Evolutionary conservation across 2,113 vertebrate species (phyloP), one percentile per base, ranked within the genome.

Genomic region (Amia ocellicauda): DNA sequence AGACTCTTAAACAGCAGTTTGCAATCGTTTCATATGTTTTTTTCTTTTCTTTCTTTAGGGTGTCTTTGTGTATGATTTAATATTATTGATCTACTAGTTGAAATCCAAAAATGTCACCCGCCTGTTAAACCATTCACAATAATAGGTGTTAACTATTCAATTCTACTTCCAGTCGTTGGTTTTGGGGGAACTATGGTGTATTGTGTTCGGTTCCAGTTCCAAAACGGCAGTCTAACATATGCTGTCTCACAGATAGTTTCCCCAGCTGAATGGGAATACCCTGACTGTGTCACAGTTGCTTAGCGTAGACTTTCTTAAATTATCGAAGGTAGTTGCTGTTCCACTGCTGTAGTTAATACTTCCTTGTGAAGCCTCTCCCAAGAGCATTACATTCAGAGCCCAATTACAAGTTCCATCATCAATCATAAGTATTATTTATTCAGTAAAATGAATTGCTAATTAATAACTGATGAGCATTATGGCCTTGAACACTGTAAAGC

Each of bases 381-480:
- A 53, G 89, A 90, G 95, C 75, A 86, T 86, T 80, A 85, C 89
- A 90, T 88, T 88, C 78, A 91, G 91, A 92, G 92, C 88, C 94
- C 93, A 97, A 97, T 98, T 98, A 95, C 90, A 94, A 95, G 90
- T 93, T 94, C 91, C 86, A 93, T 94, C 94, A 98, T 98, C 93
- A 95, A 99, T 99, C 96, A 96, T 94, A 88, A 96, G 90, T 90
- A 93, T 94, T 98, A 98, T 98, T 99, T 98, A 97, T 97, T 96
- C 93, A 96, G 92, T 84, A 89, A 96, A 96, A 94, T 92, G 92
- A 95, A 97, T 95, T 97, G 93, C 93, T 97, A 98, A 97, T 99
- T 99, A 98, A 98, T 98, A 98, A 97, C 97, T 98, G 93, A 99
- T 98, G 94, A 96, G 92, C 94, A 93, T 97, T 95, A 94, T 95